A percentile compares a stretch with the other conserved stretches of the same genome.
Evolutionary conservation across 2,888 invertebrate species (phyloP).

Genomic region (Chymomyza caudatula): DNA sequence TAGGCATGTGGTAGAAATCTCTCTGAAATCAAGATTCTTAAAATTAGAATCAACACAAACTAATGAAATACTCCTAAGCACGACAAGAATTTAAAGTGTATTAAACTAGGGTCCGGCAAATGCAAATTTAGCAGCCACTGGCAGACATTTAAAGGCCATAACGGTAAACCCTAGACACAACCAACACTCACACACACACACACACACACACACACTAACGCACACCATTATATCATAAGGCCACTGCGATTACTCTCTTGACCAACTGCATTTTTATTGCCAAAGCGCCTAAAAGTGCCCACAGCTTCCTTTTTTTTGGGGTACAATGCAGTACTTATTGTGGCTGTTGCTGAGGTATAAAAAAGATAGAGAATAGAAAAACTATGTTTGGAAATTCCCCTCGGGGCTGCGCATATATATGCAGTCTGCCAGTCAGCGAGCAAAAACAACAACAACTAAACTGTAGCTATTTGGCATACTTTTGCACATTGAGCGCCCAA

Average conservation of each 20-base stretch:
- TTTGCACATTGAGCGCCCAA: background rate
- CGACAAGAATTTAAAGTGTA: no score
- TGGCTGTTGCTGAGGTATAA: no score
- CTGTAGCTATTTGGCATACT: slow-evolving; percentile 7
- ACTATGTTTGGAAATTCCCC: slow-evolving; percentile 26
- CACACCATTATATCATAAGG: background rate
- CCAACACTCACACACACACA: no score
- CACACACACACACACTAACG: background rate
- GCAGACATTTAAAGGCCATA: background rate
- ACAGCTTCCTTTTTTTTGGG: background rate
- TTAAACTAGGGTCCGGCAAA: no score
- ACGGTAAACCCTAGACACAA: no score
- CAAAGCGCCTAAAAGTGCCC: background rate
- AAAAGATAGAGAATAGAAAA: no score
- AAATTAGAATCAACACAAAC: no score
- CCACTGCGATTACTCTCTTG: background rate
- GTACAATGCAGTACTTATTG: slow-evolving; percentile 39
- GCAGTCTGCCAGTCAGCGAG: slow-evolving; percentile 6
- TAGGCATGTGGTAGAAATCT: no score
- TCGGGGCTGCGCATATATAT: slow-evolving; percentile 11
- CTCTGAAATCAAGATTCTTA: no score
- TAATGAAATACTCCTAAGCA: no score
- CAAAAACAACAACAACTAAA: slow-evolving; percentile 4
- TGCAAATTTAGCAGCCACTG: background rate
- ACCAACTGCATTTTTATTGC: background rate